Conservation (phyloP, 2,888 invertebrate genomes). For the Tenthredo scrophulariae region DNA sequence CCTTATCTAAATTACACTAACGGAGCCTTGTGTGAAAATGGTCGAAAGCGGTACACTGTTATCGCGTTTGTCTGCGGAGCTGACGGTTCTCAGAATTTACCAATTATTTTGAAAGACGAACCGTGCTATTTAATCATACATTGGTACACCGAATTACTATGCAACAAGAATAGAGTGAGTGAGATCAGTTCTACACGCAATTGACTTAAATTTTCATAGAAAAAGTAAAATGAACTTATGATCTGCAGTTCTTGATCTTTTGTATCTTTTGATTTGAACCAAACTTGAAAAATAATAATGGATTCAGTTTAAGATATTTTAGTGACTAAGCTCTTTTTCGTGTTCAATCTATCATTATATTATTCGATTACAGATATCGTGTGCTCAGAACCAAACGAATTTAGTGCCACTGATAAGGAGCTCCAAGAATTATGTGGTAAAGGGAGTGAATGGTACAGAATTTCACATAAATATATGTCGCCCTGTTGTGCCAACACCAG, state of each 20-base stretch:
- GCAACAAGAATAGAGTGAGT: constrained; percentile 63
- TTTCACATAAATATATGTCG: constrained; percentile 73
- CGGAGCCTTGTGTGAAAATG: constrained; percentile 66
- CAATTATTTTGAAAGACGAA: constrained; percentile 65
- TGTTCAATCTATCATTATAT: constrained; percentile 41
- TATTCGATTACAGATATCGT: constrained; percentile 62
- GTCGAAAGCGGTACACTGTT: constrained; percentile 65
- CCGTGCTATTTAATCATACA: constrained; percentile 68
- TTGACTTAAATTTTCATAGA: not conserved
- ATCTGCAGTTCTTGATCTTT: not conserved
- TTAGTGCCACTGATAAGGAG: constrained; percentile 65
- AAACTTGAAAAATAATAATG: not conserved
- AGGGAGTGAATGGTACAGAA: constrained; percentile 62
- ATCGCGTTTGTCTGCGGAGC: constrained; percentile 69
- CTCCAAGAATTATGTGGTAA: constrained; percentile 67
- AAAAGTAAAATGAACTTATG: not conserved
- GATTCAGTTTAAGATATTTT: not conserved
- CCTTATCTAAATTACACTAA: constrained; percentile 74
- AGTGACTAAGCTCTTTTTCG: not conserved
- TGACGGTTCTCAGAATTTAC: constrained; percentile 59
- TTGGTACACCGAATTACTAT: constrained; percentile 68
- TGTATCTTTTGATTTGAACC: not conserved
- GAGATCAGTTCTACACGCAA: not conserved
- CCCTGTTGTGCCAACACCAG: constrained; percentile 65
- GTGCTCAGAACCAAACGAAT: constrained; percentile 64